Conservation (phyloP, 2,113 vertebrate genomes). For the Trogon melanurus region DNA sequence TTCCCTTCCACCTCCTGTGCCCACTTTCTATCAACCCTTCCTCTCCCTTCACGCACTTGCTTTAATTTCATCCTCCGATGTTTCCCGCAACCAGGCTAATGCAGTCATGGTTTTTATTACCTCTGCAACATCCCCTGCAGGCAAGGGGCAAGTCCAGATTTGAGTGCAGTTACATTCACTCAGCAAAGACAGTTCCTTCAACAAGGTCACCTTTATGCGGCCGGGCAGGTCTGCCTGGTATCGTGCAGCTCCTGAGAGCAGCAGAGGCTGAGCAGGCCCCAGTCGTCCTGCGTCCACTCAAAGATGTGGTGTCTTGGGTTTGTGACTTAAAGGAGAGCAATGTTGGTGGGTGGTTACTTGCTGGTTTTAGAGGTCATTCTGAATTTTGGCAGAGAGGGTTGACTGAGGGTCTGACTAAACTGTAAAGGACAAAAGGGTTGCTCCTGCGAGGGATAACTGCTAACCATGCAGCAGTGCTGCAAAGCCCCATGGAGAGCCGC, state of each 20-base stretch:
- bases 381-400: neutral
- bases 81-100: fast-evolving
- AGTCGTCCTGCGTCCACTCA: fast-evolving
- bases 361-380: neutral
- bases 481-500: neutral
- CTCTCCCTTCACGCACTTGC: neutral
- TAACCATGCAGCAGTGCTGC: neutral
- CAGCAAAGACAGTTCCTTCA: neutral
- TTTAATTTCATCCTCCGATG: neutral
- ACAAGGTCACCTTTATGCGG: neutral
- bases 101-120: fast-evolving
- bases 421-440: neutral
- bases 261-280: neutral
- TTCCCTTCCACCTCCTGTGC: no score
- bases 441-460: neutral
- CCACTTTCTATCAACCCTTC: neutral
- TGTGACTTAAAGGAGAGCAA: neutral
- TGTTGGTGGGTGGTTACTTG: neutral
- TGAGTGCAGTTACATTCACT: neutral
- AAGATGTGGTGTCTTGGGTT: fast-evolving
- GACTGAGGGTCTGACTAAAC: neutral
- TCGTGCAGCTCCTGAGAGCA: fast-evolving
- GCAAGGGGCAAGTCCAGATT: neutral
- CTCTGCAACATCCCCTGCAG: neutral
- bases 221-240: fast-evolving